Conservation (phyloP, 2,888 invertebrate genomes). For the Drosophila emarginata region DNA sequence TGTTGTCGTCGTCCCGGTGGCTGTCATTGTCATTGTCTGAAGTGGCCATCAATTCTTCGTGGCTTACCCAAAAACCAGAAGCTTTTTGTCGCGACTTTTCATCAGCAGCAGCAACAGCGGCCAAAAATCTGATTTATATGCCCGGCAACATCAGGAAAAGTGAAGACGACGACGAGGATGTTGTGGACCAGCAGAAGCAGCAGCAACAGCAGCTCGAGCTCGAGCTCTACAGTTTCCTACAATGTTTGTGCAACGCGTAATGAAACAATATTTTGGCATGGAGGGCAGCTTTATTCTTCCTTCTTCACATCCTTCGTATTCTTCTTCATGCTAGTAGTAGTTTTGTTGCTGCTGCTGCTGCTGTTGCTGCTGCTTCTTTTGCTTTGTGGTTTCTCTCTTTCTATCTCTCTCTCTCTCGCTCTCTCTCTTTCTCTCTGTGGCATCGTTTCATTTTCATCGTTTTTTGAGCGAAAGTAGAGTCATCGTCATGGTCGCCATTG, state of each 20-base stretch:
- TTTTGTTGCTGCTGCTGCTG: slow-evolving; percentile 15
- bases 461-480: slow-evolving; percentile 48
- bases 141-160: slow-evolving; percentile 61
- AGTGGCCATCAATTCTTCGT: slow-evolving; percentile 75
- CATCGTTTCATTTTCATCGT: slow-evolving; percentile 68
- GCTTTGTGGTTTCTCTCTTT: slow-evolving; percentile 47
- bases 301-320: neutral
- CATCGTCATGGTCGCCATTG: slow-evolving; percentile 42
- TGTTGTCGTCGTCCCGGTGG: slow-evolving; percentile 1
- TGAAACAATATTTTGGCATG: slow-evolving; percentile 65
- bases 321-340: neutral
- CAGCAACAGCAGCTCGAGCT: slow-evolving; percentile 9
- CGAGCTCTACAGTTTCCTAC: slow-evolving; percentile 19
- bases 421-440: slow-evolving; percentile 14
- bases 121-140: slow-evolving; percentile 76
- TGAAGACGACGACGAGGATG: slow-evolving; percentile 14
- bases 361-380: slow-evolving; percentile 34
- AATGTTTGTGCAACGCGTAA: slow-evolving; percentile 71
- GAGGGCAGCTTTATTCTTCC: slow-evolving; percentile 11
- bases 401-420: neutral
- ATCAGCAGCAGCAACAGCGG: slow-evolving; percentile 39
- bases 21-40: slow-evolving; percentile 66
- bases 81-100: slow-evolving; percentile 63
- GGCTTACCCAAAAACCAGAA: slow-evolving; percentile 42
- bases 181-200: slow-evolving; percentile 3